These are phyloP conservation scores for Centropus bengalensis DNA, from an alignment of 2,113 vertebrate species.

Conservation along the genomic window DNA sequence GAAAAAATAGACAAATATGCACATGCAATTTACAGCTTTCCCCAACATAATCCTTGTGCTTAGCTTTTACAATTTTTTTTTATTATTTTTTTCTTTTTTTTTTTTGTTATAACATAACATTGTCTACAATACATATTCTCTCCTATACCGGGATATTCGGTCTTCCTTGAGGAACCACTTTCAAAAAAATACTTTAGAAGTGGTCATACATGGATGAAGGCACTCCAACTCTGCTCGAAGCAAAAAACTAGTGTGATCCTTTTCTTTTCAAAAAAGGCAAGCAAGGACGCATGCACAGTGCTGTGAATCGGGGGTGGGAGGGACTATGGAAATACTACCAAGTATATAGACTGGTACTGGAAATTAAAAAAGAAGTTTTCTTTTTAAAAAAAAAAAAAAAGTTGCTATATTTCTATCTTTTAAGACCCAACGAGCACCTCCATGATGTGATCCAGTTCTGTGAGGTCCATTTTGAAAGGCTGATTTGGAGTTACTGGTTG, in stretches of 20 bases:
- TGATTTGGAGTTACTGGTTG: conserved; percentile 92
- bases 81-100: no score
- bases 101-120: conserved; percentile 60
- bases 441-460: conserved; percentile 99
- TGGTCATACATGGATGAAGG: conserved; percentile 95
- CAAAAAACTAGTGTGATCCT: conserved; percentile 87
- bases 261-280: conserved; percentile 88
- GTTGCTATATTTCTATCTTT: conserved; percentile 64
- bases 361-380: not conserved
- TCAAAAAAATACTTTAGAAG: conserved; percentile 79
- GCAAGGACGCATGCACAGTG: conserved; percentile 96
- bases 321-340: conserved; percentile 59
- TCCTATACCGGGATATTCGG: conserved; percentile 70
- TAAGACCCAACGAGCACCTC: conserved; percentile 97
- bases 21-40: conserved; percentile 85
- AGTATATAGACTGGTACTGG: conserved; percentile 61
- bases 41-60: conserved; percentile 86
- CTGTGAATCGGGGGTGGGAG: conserved; percentile 74
- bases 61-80: conserved; percentile 70
- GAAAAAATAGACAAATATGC: conserved; percentile 90
- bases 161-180: conserved; percentile 79
- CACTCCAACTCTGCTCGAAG: conserved; percentile 94
- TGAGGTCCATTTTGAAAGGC: conserved; percentile 99
- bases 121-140: conserved; percentile 73
- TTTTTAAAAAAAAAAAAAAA: not conserved